Base-by-base conservation (phyloP, 2,797 vertebrate species). In the Carapus acus region DNA sequence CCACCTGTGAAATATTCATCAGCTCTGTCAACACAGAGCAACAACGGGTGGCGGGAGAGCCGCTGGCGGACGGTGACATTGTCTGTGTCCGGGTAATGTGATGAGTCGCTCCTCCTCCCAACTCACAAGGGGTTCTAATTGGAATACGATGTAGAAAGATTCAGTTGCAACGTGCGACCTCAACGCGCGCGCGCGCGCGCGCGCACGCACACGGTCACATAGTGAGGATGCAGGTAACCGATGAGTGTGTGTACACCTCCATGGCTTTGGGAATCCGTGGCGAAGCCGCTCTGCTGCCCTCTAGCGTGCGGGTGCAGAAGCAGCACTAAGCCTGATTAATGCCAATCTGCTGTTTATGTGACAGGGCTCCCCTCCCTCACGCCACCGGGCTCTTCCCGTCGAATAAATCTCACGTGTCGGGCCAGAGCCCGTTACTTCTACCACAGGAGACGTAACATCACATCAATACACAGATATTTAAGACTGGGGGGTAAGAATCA, bases 1-100 rank as follows among this genome's bases (percentile, higher is more conserved):
- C 40, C 53, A 57, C 0, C 27, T 34, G 6, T 62, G 48, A 82
- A 81, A 79, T 74, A 71, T 61, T 82, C 14, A 66, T 71, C 58
- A 58, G 54, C 0, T 37, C 48, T 62, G 31, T 66, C 52, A 33
- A 34, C 49, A 7, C 64, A 76, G 75, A 73, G 54, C 60, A 77
- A 67, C 71, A 73, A 73, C 62, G 61, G 62, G 59, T 20, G 47
- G 52, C 64, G 65, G 52, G 56, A 68, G 66, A 73, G 20, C 29
- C 9, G 7, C 52, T n/a, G 11, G 27, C 27, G 41, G 43, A 15
- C 42, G 54, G 36, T 37, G 49, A 43, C 58, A 21, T 50, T 40
- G 44, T 43, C 53, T 51, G 23, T 51, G 27, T 49, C 17, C 27
- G 53, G 20, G 38, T 40, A 40, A 51, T 21, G 29, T 14, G 29